phyloP scores from a whole-genome alignment of 2,113 vertebrate species.

The Bos indicus region DNA sequence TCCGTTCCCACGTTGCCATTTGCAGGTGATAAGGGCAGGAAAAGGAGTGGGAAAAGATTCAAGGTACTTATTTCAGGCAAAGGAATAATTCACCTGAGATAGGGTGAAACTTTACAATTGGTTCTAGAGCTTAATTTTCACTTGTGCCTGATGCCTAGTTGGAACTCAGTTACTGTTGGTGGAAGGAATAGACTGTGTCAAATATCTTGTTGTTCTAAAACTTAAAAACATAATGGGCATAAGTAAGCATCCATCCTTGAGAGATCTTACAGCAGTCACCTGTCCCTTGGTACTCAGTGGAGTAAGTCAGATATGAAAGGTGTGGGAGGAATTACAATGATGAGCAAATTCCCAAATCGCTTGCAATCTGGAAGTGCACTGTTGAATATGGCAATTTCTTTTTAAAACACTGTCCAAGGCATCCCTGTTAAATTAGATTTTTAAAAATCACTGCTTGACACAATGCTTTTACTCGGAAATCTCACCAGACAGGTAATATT shows the following conservation, averaged over 20 bases:
- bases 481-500: slow-evolving; percentile 29
- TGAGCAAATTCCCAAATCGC: background rate
- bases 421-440: slow-evolving; percentile 20
- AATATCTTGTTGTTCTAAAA: background rate
- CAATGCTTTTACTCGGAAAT: slow-evolving; percentile 40
- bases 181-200: background rate
- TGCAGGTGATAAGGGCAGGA: background rate
- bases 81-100: background rate
- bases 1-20: background rate
- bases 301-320: background rate
- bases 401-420: slow-evolving; percentile 6
- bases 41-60: background rate
- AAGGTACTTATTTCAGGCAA: background rate
- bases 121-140: background rate
- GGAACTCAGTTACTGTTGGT: background rate
- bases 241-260: background rate
- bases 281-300: background rate
- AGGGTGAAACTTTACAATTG: background rate
- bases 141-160: background rate
- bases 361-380: background rate
- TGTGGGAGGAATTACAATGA: background rate
- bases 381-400: slow-evolving; percentile 5
- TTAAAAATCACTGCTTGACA: background rate
- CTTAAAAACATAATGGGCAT: background rate
- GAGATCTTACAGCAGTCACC: background rate